phyloP scores from a whole-genome alignment of 2,888 invertebrate species.

The Adineta ricciae region DNA sequence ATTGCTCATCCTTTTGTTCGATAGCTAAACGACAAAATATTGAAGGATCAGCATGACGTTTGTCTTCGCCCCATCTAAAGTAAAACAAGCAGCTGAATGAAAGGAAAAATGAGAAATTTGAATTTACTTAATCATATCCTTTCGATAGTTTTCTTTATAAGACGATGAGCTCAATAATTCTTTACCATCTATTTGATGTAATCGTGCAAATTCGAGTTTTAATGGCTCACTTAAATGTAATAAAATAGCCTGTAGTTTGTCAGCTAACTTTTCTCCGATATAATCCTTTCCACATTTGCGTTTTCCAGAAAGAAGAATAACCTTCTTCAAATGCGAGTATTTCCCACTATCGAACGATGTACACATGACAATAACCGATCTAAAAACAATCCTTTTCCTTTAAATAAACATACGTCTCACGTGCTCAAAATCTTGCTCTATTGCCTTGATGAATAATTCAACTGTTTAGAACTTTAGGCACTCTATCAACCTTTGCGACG shows the following conservation, averaged over 20 bases:
- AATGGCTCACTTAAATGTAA: constrained; percentile 23
- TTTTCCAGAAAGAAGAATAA: not conserved
- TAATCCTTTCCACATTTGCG: constrained; percentile 21
- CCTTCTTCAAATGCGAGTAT: not conserved
- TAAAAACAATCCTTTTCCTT: not conserved
- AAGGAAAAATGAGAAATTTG: too few species aligned
- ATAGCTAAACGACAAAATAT: constrained; percentile 7
- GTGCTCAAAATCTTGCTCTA: too few species aligned
- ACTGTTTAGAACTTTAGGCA: not conserved
- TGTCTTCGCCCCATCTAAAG: constrained; percentile 5
- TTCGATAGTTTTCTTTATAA: constrained; percentile 11
- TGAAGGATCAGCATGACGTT: not conserved
- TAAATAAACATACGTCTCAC: too few species aligned
- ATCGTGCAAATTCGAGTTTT: not conserved
- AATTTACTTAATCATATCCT: not conserved
- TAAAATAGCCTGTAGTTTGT: not conserved
- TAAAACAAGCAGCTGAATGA: not conserved
- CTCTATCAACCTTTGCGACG: not conserved
- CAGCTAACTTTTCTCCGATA: not conserved
- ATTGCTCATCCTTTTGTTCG: not conserved
- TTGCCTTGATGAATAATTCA: too few species aligned
- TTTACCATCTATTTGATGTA: constrained; percentile 7
- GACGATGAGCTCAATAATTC: not conserved
- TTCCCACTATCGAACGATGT: not conserved
- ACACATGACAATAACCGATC: not conserved